Conservation (phyloP, 2,888 invertebrate genomes). For the Apotomis turbidana region DNA sequence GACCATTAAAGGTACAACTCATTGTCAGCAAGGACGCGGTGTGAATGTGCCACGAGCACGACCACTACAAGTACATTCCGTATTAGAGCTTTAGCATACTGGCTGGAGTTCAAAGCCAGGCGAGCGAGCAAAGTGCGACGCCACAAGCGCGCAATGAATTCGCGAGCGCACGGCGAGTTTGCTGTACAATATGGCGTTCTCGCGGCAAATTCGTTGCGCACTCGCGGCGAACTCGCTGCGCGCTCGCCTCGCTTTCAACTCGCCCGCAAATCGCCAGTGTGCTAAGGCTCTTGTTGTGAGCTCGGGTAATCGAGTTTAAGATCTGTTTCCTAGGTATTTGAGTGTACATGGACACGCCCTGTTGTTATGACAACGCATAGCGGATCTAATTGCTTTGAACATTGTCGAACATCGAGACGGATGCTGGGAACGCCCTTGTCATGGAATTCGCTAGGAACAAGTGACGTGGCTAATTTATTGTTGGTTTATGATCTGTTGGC, state of each 20-base stretch:
- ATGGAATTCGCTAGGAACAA: constrained; percentile 53
- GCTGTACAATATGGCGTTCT: too few relatives aligned
- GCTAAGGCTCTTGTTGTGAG: constrained; percentile 28
- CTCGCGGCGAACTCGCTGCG: too few relatives aligned
- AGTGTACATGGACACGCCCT: constrained; percentile 58
- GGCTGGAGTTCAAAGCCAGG: too few relatives aligned
- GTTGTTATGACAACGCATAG: constrained; percentile 68
- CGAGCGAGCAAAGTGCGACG: too few relatives aligned
- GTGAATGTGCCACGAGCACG: constrained; percentile 73
- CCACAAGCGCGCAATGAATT: too few relatives aligned
- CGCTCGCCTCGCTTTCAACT: too few relatives aligned
- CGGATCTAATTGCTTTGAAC: constrained; percentile 76
- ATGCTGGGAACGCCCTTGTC: constrained; percentile 78
- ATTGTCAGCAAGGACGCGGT: constrained; percentile 70
- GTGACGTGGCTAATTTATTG: constrained; percentile 17
- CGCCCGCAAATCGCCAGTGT: too few relatives aligned
- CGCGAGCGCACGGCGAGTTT: too few relatives aligned
- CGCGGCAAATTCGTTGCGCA: too few relatives aligned
- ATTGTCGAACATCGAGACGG: constrained; percentile 61
- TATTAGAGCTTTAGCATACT: constrained; percentile 44
- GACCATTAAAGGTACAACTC: constrained; percentile 71
- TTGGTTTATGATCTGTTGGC: constrained; percentile 14
- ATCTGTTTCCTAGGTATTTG: constrained; percentile 61
- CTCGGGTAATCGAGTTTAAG: constrained; percentile 62
- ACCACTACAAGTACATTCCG: constrained; percentile 68